These are phyloP conservation scores for Cygnus buccinator DNA, from an alignment of 2,113 vertebrate species.

Conservation along the genomic window DNA sequence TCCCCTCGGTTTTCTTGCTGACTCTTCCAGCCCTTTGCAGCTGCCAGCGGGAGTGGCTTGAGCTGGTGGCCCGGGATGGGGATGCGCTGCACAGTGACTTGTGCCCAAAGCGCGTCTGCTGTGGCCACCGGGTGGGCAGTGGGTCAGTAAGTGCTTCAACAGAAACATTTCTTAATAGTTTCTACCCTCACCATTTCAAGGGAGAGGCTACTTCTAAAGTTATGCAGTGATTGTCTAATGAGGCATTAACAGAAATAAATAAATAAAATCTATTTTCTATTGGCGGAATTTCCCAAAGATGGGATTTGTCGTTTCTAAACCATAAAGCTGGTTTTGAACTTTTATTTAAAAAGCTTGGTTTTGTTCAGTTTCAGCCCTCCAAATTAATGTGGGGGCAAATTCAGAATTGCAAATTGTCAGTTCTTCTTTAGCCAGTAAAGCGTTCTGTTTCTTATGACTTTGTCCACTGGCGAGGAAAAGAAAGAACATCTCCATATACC, in stretches of 20 bases:
- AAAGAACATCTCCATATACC: background rate
- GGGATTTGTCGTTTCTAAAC: background rate
- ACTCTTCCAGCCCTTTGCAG: background rate
- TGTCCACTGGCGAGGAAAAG: fast-evolving
- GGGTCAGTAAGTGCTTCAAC: background rate
- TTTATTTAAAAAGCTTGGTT: background rate
- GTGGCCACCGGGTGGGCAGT: background rate
- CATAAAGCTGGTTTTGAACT: background rate
- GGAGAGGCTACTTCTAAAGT: background rate
- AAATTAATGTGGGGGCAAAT: background rate
- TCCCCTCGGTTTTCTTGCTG: background rate
- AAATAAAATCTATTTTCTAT: background rate
- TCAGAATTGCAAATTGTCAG: background rate
- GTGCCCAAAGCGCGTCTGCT: background rate
- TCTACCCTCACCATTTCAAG: background rate
- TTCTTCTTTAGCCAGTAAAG: background rate
- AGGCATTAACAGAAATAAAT: background rate
- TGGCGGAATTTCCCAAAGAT: background rate
- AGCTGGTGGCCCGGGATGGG: background rate
- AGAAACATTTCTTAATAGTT: background rate
- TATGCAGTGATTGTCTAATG: background rate
- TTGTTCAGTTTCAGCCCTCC: background rate
- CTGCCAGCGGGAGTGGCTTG: background rate
- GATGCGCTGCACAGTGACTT: background rate
- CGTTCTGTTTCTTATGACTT: background rate